phyloP scores from a whole-genome alignment of 2,113 vertebrate species.

The Sapayoa aenigma region DNA sequence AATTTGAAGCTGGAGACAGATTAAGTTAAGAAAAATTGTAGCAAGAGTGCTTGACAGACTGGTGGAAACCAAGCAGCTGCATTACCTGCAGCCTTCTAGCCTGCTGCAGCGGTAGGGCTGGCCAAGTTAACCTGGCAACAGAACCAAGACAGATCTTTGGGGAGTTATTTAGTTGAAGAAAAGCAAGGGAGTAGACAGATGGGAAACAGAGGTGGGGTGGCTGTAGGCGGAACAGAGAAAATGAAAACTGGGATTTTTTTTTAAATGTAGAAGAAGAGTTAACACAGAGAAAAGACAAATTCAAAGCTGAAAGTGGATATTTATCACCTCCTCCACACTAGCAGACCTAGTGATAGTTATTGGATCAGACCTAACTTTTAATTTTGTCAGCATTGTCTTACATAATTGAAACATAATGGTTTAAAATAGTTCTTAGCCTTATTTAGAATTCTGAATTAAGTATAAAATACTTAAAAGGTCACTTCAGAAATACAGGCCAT shows the following conservation, averaged over 20 bases:
- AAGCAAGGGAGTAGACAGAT: conserved; percentile 14
- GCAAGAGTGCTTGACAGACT: background rate
- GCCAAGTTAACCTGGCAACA: background rate
- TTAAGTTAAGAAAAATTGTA: background rate
- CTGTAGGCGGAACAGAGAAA: conserved; percentile 44
- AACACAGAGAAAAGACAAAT: conserved; percentile 1
- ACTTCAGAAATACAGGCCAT: background rate
- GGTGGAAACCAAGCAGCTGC: background rate
- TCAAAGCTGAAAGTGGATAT: conserved; percentile 16
- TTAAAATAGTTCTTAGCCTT: conserved; percentile 4
- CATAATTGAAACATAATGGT: conserved; percentile 16
- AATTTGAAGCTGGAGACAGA: background rate
- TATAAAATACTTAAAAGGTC: background rate
- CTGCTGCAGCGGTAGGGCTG: background rate
- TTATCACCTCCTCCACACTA: conserved; percentile 51
- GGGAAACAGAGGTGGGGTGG: conserved; percentile 4
- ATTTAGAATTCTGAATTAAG: conserved; percentile 21
- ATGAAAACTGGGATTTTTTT: background rate
- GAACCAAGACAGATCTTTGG: background rate
- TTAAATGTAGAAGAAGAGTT: background rate
- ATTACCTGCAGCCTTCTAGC: background rate
- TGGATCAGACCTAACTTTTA: conserved; percentile 29
- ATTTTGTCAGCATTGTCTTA: conserved; percentile 47
- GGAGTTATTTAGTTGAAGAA: background rate
- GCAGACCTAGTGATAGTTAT: conserved; percentile 41